phyloP scores from a whole-genome alignment of 1,140 invertebrate species.

The Papilio machaon region DNA sequence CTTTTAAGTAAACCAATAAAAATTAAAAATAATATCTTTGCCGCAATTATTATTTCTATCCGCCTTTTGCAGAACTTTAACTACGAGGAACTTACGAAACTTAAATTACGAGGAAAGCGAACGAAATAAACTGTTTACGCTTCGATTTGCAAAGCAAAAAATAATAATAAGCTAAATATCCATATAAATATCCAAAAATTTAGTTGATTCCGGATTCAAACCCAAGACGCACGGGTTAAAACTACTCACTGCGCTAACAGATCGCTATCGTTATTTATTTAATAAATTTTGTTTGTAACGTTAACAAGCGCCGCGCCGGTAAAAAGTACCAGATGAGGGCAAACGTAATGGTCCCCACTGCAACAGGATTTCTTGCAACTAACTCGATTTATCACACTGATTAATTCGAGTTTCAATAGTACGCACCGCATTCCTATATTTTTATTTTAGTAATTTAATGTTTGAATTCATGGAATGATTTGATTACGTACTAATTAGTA shows the following conservation, averaged over 20 bases:
- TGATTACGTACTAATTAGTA: conserved; percentile 6
- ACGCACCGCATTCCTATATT: conserved; percentile 18
- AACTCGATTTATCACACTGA: conserved; percentile 39
- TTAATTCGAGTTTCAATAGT: conserved; percentile 43
- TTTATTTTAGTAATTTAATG: conserved; percentile 16
- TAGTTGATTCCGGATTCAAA: neutral
- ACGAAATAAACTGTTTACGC: neutral
- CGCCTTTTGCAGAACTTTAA: no score
- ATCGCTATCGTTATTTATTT: conserved; percentile 8
- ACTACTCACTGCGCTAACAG: neutral
- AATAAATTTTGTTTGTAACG: neutral
- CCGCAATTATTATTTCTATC: no score
- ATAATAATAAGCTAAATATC: no score
- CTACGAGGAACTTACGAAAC: no score
- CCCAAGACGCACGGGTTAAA: neutral
- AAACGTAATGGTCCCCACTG: conserved; percentile 49
- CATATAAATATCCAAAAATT: no score
- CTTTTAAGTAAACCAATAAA: no score
- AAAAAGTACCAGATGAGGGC: conserved; percentile 50
- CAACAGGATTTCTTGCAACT: conserved; percentile 37
- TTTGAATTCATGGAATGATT: conserved; percentile 17
- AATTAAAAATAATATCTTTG: no score
- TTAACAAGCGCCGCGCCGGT: conserved; percentile 45
- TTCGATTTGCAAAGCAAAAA: neutral
- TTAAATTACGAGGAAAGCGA: no score